Base-by-base conservation (phyloP, 2,797 vertebrate species). In the Dendrocincla fuliginosa region DNA sequence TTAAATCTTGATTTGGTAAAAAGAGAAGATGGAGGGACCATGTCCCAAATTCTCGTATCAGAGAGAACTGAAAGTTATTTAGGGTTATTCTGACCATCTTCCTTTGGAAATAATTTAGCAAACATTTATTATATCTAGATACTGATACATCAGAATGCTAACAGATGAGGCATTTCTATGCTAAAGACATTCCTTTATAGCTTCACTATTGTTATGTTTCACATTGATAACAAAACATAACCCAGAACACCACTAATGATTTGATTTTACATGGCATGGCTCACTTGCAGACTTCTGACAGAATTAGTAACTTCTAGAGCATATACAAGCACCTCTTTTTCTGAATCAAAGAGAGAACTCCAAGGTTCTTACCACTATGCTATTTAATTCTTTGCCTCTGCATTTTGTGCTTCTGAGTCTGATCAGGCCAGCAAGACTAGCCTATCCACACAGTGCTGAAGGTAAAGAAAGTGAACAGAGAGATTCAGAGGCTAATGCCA, bases 1-100 rank as follows among this genome's bases (percentile, higher is more conserved):
- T 18, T 55, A 77, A 77, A 8, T 53, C 39, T 19, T 71, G 19
- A 63, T 13, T 82, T 57, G 11, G 27, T 39, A 35, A 81, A 83
- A 83, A 83, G 4, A 63, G 8, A 17, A 5, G 16, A 27, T 0
- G 0, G 2, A 5, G 7, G 3, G 7, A 55, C n/a, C 22, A 13
- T 39, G 52, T 70, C 25, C 24, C 57, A 42, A 46, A 84, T 44
- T 73, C 28, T 61, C 15, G 0, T 46, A 64, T 17, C 13, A 60
- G 55, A 86, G 25, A 78, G 39, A 82, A 22, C 1, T 47, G 37
- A 71, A 67, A 73, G 50, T 65, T 79, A 53, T 23, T 68, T 19
- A 28, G 13, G 8, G n/a, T 30, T n/a, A 76, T 60, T 67, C 37
- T 81, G 35, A 92, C 18, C 61, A 35, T 57, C 24, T 80, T 71